Conservation (phyloP, 1,140 invertebrate species). For the Euwallacea similis region DNA sequence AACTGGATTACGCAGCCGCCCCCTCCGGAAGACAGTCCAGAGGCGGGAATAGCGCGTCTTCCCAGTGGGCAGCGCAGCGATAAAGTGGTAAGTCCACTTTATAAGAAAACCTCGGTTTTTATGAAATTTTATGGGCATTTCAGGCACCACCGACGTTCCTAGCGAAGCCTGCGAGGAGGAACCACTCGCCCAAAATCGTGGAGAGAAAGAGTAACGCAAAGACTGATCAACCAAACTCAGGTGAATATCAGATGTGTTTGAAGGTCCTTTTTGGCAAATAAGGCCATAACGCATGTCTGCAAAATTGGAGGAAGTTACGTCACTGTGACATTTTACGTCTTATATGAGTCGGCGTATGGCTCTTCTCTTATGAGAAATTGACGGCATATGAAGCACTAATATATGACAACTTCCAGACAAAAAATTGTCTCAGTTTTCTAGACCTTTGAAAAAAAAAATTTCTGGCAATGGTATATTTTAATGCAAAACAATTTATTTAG, state of each 20-base stretch:
- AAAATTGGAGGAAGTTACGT: no score
- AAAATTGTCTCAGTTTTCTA: no score
- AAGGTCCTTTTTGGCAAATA: no score
- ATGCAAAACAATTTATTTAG: no score
- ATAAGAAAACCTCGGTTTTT: background rate
- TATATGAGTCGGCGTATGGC: no score
- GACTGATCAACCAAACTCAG: conserved; percentile 44
- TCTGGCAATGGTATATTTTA: no score
- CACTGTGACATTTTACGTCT: no score
- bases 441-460: no score
- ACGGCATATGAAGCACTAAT: no score
- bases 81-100: conserved; percentile 64
- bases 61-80: conserved; percentile 79
- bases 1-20: conserved; percentile 91
- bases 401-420: no score
- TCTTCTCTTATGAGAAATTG: no score
- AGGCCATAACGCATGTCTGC: no score
- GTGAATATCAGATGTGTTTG: conserved; percentile 41
- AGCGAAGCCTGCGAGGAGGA: conserved; percentile 62
- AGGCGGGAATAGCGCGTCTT: conserved; percentile 75
- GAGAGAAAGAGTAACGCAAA: conserved; percentile 55
- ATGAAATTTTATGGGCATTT: conserved; percentile 11
- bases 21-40: conserved; percentile 82
- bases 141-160: conserved; percentile 63
- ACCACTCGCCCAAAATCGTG: conserved; percentile 63